Percentiles rank a stretch among this genome's conserved stretches.
Evolutionary conservation across 2,888 invertebrate species (phyloP).

Genomic region (Lasioglossum malachurum): DNA sequence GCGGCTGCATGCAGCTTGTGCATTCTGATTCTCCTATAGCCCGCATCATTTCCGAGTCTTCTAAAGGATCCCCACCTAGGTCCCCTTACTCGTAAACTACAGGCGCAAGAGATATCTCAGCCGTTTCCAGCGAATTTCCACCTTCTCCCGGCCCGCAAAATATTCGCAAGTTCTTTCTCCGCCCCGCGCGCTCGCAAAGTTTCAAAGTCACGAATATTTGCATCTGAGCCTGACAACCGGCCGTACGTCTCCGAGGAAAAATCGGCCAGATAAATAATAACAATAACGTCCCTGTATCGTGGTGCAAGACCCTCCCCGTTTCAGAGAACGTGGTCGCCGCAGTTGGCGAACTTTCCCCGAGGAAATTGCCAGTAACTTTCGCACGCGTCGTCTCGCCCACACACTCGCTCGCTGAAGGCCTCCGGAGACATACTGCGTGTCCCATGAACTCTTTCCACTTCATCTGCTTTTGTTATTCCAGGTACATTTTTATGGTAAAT

Average conservation of each 20-base stretch:
- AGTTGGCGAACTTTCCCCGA: slow-evolving; percentile 49
- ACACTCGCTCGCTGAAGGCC: background rate
- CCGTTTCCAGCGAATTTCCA: slow-evolving; percentile 40
- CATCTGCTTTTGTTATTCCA: background rate
- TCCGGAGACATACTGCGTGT: background rate
- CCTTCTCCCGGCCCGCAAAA: slow-evolving; percentile 13
- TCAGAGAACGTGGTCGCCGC: background rate
- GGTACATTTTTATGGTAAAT: too few species aligned
- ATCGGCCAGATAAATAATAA: slow-evolving; percentile 67
- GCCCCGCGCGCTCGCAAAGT: slow-evolving; percentile 52
- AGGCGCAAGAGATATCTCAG: slow-evolving; percentile 28
- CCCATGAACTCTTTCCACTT: background rate
- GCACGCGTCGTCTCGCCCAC: background rate
- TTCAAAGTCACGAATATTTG: slow-evolving; percentile 67
- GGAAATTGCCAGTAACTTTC: slow-evolving; percentile 51
- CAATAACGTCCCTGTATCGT: slow-evolving; percentile 44
- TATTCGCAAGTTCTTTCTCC: slow-evolving; percentile 31
- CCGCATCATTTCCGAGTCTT: slow-evolving; percentile 27
- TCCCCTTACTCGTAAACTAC: slow-evolving; percentile 53
- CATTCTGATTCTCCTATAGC: slow-evolving; percentile 37
- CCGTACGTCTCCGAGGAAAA: slow-evolving; percentile 59
- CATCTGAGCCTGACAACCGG: slow-evolving; percentile 63
- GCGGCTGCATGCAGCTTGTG: background rate
- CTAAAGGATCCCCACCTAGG: slow-evolving; percentile 41
- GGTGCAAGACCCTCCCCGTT: background rate